phyloP scores from a whole-genome alignment of 2,797 vertebrate genomes.

The Sebastolobus alascanus region DNA sequence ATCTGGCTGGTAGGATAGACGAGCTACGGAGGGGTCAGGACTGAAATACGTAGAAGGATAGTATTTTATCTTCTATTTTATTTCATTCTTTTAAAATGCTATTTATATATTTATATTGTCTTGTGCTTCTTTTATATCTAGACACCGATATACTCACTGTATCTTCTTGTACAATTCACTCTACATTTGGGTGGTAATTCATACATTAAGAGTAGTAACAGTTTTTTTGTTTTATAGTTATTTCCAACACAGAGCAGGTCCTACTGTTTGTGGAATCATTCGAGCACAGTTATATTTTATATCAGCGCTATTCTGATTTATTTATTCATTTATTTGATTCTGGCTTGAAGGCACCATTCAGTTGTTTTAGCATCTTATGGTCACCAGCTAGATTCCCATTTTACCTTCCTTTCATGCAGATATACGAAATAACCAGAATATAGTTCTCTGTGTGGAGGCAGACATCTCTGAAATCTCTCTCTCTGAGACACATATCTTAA shows the following conservation, averaged over 20 bases:
- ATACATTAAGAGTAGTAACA: neutral
- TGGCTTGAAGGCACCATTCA: neutral
- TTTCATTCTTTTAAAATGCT: neutral
- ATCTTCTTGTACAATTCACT: neutral
- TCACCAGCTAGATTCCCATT: neutral
- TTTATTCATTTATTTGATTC: neutral
- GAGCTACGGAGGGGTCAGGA: neutral
- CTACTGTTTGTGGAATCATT: neutral
- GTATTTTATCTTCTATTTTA: neutral
- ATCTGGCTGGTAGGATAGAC: slow-evolving; percentile 23
- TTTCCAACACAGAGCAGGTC: neutral
- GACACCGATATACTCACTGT: neutral
- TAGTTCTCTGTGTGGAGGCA: neutral
- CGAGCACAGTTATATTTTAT: neutral
- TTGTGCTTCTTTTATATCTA: too few relatives aligned
- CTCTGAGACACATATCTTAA: neutral
- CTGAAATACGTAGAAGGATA: neutral
- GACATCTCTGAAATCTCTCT: too few relatives aligned
- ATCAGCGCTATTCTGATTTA: neutral
- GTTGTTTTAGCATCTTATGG: neutral
- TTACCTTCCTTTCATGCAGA: neutral
- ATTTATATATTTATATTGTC: neutral
- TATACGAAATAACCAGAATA: neutral
- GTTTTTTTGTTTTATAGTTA: neutral
- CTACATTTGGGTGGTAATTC: neutral